Percentiles rank a stretch among this genome's conserved stretches.
These are phyloP conservation scores for Regulus satrapa DNA, from an alignment of 2,113 vertebrate genomes.

Conservation along the genomic window DNA sequence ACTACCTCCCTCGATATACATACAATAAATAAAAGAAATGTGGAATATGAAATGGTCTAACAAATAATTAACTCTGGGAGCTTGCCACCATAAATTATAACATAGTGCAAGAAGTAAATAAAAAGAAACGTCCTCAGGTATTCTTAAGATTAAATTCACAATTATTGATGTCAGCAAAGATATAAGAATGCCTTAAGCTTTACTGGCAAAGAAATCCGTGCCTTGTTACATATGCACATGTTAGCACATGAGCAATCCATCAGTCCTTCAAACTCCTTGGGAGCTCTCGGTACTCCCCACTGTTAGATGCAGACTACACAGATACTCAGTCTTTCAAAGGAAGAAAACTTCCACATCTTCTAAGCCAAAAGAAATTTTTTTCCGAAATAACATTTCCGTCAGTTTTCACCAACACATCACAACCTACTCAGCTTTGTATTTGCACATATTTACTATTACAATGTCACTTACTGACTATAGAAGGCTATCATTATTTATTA, in stretches of 20 bases:
- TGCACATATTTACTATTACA: neutral
- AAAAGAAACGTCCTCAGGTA: neutral
- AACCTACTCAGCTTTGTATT: neutral
- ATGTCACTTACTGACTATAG: neutral
- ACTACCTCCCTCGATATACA: neutral
- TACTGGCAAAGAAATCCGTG: neutral
- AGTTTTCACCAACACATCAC: neutral
- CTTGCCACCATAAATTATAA: neutral
- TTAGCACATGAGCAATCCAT: neutral
- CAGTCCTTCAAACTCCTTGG: neutral
- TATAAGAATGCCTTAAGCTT: neutral
- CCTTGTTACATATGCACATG: neutral
- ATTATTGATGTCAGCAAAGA: neutral
- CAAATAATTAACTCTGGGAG: neutral
- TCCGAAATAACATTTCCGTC: neutral
- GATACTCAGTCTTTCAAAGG: neutral
- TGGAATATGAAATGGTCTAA: neutral
- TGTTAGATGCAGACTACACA: neutral
- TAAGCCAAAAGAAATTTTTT: neutral
- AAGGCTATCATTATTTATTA: neutral
- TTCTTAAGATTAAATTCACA: neutral
- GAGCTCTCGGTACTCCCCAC: neutral
- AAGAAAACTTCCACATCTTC: neutral
- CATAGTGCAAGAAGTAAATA: neutral
- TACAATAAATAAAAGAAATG: neutral